Conservation (phyloP, 2,888 invertebrate genomes). For the Tortrix viridana region DNA sequence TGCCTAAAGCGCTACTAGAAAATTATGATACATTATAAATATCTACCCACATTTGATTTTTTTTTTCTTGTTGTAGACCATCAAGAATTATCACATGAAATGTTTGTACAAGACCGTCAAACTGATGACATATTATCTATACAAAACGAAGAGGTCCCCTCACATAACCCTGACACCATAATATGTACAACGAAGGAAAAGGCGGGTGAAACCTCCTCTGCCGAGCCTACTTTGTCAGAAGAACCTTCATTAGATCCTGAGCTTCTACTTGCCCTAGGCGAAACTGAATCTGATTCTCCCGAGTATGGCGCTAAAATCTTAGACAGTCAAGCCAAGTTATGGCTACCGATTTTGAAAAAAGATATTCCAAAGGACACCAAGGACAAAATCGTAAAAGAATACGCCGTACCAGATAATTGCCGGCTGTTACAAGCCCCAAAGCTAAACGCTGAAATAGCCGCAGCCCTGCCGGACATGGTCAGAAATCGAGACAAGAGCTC, state of each 20-base stretch:
- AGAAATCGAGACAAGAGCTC: conserved; percentile 15
- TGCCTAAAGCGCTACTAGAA: too few species aligned
- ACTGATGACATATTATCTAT: too few species aligned
- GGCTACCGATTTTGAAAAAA: conserved; percentile 27
- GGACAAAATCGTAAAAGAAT: conserved; percentile 23
- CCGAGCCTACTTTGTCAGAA: too few species aligned
- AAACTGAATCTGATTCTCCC: conserved; percentile 11
- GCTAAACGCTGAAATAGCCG: conserved; percentile 34
- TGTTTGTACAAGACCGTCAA: too few species aligned
- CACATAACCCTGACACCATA: too few species aligned
- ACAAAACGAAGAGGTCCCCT: too few species aligned
- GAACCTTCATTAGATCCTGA: conserved; percentile 14
- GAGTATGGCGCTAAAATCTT: conserved; percentile 23
- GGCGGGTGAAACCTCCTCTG: too few species aligned
- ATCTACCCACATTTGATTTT: too few species aligned
- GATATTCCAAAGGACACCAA: conserved; percentile 24
- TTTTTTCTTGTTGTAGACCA: too few species aligned
- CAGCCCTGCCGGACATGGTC: conserved; percentile 27
- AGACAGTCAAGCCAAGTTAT: conserved; percentile 18
- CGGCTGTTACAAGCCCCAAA: conserved; percentile 34
- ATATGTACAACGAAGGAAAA: too few species aligned
- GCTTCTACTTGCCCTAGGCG: conserved; percentile 25
- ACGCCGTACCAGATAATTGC: conserved; percentile 30
- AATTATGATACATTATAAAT: too few species aligned
- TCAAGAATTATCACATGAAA: too few species aligned